Evolutionary conservation across 2,797 vertebrate genomes (phyloP), one percentile per base, ranked within the genome.

Genomic region (Premnoplex brunnescens): DNA sequence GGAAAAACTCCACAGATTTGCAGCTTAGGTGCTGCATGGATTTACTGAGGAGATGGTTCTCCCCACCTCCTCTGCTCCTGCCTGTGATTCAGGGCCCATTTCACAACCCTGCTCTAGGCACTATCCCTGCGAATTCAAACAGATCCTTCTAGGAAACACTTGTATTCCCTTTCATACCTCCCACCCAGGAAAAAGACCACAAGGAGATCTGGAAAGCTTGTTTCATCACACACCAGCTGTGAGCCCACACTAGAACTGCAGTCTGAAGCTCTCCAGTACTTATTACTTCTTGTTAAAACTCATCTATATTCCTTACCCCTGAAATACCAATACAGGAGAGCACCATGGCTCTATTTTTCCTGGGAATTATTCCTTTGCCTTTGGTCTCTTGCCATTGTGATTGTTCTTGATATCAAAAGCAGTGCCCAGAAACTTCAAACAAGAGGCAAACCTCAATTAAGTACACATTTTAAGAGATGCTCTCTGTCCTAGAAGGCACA

Each of bases 341-440:
- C 36, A 75, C 15, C 56, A 46, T 60, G 54, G 68, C 81, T 93
- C 72, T 54, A 5, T 85, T 89, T 84, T 88, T 91, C 76, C 79
- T 49, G 58, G 60, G 82, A 93, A 83, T 56, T 55, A n/a, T 37
- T 71, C 52, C 60, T 88, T 91, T 83, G 64, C 54, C 64, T 89
- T 79, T 36, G 56, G 85, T 73, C 85, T 85, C 85, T 76, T 22
- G 0, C 71, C 44, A 5, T 10, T 48, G 22, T 46, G 62, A 71
- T 79, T 80, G 72, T 71, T 93, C 76, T 30, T 68, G 75, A 88
- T 89, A 89, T 39, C 79, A 95, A 89, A 92, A 87, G 60, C 73
- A 85, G 83, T 20, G 58, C 66, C 88, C 76, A 85, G 92, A 74
- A 78, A 55, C 72, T 85, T 67, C 82, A 71, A 85, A 88, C 11